Evolutionary conservation across 2,113 vertebrate species (phyloP).

Genomic region (Jacana jacana): DNA sequence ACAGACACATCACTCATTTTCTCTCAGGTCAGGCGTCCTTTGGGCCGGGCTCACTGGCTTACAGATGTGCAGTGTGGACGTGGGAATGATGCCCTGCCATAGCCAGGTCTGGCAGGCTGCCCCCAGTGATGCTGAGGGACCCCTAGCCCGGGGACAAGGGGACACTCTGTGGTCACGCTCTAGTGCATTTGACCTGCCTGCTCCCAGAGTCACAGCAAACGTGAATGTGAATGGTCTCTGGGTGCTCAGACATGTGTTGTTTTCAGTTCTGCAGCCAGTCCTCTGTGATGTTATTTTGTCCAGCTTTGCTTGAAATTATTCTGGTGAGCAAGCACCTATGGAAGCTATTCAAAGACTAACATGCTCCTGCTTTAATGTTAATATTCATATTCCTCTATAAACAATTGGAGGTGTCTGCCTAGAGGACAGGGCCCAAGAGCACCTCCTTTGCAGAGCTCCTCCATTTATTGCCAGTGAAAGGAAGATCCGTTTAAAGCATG

Average conservation of each 20-base stretch:
- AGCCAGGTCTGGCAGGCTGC: not conserved
- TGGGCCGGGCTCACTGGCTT: not conserved
- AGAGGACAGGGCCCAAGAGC: not conserved
- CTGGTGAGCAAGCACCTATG: not conserved
- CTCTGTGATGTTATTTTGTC: not conserved
- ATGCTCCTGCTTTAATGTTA: not conserved
- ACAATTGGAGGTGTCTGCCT: not conserved
- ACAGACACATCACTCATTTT: rapidly evolving
- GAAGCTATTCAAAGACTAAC: not conserved
- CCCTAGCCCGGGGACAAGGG: rapidly evolving
- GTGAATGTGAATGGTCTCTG: not conserved
- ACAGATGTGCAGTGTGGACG: rapidly evolving
- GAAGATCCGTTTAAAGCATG: not conserved
- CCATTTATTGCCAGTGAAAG: not conserved
- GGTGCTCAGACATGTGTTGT: rapidly evolving
- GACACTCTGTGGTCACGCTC: not conserved
- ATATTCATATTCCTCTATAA: not conserved
- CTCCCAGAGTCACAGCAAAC: not conserved
- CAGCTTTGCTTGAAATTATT: not conserved
- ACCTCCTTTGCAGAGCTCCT: not conserved
- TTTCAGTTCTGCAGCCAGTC: not conserved
- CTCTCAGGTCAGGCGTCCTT: not conserved
- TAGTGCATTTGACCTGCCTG: not conserved
- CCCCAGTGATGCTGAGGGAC: not conserved
- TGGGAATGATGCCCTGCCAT: not conserved